These are phyloP conservation scores for Hycleus cichorii DNA, from an alignment of 1,140 invertebrate genomes.

Conservation along the genomic window DNA sequence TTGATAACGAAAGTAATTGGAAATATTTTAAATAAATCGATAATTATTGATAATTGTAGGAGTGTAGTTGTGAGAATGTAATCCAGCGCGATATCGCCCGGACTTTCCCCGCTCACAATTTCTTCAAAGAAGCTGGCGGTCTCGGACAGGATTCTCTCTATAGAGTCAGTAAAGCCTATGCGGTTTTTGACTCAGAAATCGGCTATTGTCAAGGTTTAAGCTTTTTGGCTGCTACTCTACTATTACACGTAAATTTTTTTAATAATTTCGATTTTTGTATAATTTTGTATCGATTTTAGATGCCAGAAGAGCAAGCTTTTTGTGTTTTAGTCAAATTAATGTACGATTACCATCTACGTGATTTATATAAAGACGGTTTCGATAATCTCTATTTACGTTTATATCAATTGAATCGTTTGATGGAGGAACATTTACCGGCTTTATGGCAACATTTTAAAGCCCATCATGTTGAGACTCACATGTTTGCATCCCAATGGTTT, in stretches of 20 bases:
- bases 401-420: slow-evolving; percentile 92
- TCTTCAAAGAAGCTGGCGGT: slow-evolving; percentile 88
- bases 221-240: slow-evolving; percentile 89
- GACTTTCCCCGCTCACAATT: slow-evolving; percentile 98
- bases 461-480: slow-evolving; percentile 92
- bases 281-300: slow-evolving; percentile 51
- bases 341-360: slow-evolving; percentile 91
- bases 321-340: slow-evolving; percentile 94
- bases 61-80: slow-evolving; percentile 82
- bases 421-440: slow-evolving; percentile 91
- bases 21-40: background rate
- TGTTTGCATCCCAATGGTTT: slow-evolving; percentile 99
- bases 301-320: slow-evolving; percentile 99
- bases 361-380: slow-evolving; percentile 95
- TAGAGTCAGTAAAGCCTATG: slow-evolving; percentile 94
- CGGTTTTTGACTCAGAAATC: slow-evolving; percentile 94
- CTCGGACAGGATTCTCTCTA: slow-evolving; percentile 91
- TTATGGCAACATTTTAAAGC: slow-evolving; percentile 85
- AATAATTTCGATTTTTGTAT: background rate
- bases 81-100: slow-evolving; percentile 94
- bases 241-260: slow-evolving; percentile 77
- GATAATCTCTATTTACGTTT: slow-evolving; percentile 91
- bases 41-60: slow-evolving; percentile 46
- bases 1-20: slow-evolving; percentile 77
- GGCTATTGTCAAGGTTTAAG: slow-evolving; percentile 98